phyloP scores from a whole-genome alignment of 2,888 invertebrate genomes.

The Pandemis corylana region DNA sequence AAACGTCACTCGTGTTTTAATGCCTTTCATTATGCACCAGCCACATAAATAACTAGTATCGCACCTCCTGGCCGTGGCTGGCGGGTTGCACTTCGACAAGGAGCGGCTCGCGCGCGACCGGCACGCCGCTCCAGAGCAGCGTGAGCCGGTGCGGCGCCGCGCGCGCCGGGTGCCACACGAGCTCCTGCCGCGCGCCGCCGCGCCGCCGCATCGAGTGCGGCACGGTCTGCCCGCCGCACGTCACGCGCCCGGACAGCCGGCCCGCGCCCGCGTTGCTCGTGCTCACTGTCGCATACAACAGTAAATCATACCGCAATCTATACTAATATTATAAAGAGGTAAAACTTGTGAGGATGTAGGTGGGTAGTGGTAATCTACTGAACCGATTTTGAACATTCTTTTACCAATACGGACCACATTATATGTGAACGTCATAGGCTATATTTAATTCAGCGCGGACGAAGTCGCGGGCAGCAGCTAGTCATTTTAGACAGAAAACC shows the following conservation, averaged over 20 bases:
- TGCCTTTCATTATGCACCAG: too few species aligned
- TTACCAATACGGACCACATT: too few species aligned
- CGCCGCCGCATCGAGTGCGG: constrained; percentile 92
- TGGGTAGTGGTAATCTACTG: too few species aligned
- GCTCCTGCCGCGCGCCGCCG: constrained; percentile 89
- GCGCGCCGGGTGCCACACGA: constrained; percentile 94
- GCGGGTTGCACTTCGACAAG: constrained; percentile 85
- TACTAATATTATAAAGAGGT: too few species aligned
- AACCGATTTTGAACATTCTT: too few species aligned
- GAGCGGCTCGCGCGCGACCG: constrained; percentile 83
- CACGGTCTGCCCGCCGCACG: constrained; percentile 92
- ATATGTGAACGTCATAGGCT: too few species aligned
- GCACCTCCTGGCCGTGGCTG: constrained; percentile 88
- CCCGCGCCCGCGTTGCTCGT: constrained; percentile 93
- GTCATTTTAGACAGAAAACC: too few species aligned
- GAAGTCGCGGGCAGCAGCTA: too few species aligned
- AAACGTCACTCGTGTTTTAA: too few species aligned
- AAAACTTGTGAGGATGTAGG: too few species aligned
- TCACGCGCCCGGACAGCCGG: constrained; percentile 91
- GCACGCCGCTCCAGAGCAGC: constrained; percentile 94
- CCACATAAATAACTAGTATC: constrained; percentile 21
- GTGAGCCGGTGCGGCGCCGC: constrained; percentile 95
- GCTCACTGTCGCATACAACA: constrained; percentile 81
- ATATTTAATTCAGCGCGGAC: too few species aligned
- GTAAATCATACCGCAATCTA: too few species aligned